phyloP scores from a whole-genome alignment of 2,888 invertebrate genomes.

The Copidosoma aretas region DNA sequence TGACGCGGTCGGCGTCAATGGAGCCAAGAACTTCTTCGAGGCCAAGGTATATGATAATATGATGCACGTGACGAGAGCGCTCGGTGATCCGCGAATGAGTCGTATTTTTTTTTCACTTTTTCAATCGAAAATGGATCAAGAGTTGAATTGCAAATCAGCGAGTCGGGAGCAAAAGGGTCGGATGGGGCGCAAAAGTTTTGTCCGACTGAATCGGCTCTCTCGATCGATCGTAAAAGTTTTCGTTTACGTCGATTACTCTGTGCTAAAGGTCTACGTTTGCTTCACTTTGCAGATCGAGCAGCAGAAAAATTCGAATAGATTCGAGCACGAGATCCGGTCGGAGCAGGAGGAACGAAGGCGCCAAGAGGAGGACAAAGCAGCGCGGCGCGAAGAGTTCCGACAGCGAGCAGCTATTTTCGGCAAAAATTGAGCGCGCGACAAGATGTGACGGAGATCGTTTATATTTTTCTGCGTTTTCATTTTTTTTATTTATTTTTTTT shows the following conservation, averaged over 20 bases:
- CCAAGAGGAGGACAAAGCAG: slow-evolving; percentile 83
- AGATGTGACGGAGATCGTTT: background rate
- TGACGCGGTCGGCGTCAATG: slow-evolving; percentile 91
- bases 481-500: too few relatives aligned
- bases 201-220: too few relatives aligned
- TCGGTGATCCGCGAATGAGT: background rate
- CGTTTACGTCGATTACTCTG: too few relatives aligned
- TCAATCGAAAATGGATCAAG: too few relatives aligned
- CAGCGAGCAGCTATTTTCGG: slow-evolving; percentile 88
- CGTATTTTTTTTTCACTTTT: background rate
- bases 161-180: too few relatives aligned
- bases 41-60: slow-evolving; percentile 89
- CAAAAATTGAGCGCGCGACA: slow-evolving; percentile 52
- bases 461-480: too few relatives aligned
- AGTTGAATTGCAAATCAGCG: too few relatives aligned
- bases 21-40: slow-evolving; percentile 95
- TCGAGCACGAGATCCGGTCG: slow-evolving; percentile 89
- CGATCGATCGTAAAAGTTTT: too few relatives aligned
- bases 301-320: slow-evolving; percentile 81
- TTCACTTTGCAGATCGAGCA: slow-evolving; percentile 75
- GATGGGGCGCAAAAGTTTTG: too few relatives aligned
- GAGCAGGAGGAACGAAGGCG: slow-evolving; percentile 89
- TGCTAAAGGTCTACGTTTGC: background rate
- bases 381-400: slow-evolving; percentile 82
- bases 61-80: too few relatives aligned